Percentiles rank a stretch among this genome's conserved stretches.
Evolutionary conservation across 2,113 vertebrate genomes (phyloP).

Genomic region (Corythornis madagascariensis): DNA sequence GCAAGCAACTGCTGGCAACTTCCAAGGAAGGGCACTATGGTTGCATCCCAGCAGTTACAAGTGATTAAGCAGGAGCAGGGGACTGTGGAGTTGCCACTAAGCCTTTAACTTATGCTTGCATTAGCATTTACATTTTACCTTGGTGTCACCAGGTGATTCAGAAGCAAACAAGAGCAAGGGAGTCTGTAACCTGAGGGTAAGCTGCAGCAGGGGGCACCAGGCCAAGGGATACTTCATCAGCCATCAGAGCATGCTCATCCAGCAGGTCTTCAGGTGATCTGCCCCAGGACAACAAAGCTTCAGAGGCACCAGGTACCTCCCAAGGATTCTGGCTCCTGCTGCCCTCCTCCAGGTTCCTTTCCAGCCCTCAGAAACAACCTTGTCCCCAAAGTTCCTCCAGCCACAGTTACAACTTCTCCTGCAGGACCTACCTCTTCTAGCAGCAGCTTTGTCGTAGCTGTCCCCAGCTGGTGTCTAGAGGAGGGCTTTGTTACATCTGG

Average conservation of each 20-base stretch:
- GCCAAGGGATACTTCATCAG: not conserved
- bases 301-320: not conserved
- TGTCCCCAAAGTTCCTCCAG: not conserved
- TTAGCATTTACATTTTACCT: not conserved
- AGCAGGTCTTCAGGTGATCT: not conserved
- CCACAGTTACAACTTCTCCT: not conserved
- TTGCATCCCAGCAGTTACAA: not conserved
- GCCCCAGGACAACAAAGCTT: not conserved
- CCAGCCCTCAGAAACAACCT: not conserved
- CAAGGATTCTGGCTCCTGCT: not conserved
- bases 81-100: not conserved
- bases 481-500: not conserved
- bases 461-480: not conserved
- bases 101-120: not conserved
- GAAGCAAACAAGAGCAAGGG: not conserved
- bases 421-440: not conserved
- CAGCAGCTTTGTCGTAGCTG: not conserved
- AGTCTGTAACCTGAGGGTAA: not conserved
- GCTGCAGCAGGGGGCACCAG: fast-evolving
- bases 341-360: not conserved
- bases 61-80: fast-evolving
- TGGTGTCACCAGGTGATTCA: not conserved
- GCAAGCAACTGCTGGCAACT: not conserved
- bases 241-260: not conserved
- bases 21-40: not conserved